Evolutionary conservation across 2,797 vertebrate genomes (phyloP).

Genomic region (Orientallactaga sibirica): DNA sequence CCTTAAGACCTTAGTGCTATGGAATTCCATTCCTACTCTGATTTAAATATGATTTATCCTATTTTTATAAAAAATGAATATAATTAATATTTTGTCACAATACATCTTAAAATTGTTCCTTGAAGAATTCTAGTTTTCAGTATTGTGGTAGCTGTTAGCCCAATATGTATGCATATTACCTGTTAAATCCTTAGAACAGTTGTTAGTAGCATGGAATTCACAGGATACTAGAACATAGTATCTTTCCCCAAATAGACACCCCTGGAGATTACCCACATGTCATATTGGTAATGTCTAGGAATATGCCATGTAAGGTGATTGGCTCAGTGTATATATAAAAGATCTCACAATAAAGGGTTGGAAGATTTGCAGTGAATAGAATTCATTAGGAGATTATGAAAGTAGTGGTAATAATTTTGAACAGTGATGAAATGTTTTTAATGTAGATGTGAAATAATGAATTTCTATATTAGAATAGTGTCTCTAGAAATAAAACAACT

Average conservation of each 20-base stretch:
- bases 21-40: slow-evolving; percentile 33
- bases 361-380: neutral
- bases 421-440: neutral
- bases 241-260: neutral
- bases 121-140: neutral
- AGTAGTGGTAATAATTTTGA: neutral
- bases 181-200: neutral
- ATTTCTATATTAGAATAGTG: neutral
- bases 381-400: neutral
- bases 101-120: slow-evolving; percentile 46
- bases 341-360: neutral
- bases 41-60: slow-evolving; percentile 16
- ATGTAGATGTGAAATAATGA: neutral
- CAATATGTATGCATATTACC: neutral
- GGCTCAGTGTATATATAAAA: neutral
- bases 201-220: neutral
- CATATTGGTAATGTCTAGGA: neutral
- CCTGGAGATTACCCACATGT: neutral
- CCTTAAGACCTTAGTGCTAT: neutral
- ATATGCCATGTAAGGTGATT: neutral
- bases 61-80: slow-evolving; percentile 34
- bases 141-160: neutral
- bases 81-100: neutral
- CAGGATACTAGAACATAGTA: neutral
- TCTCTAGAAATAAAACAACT: slow-evolving; percentile 45